phyloP scores from a whole-genome alignment of 2,797 vertebrate species.

The Tarsius wallacei region DNA sequence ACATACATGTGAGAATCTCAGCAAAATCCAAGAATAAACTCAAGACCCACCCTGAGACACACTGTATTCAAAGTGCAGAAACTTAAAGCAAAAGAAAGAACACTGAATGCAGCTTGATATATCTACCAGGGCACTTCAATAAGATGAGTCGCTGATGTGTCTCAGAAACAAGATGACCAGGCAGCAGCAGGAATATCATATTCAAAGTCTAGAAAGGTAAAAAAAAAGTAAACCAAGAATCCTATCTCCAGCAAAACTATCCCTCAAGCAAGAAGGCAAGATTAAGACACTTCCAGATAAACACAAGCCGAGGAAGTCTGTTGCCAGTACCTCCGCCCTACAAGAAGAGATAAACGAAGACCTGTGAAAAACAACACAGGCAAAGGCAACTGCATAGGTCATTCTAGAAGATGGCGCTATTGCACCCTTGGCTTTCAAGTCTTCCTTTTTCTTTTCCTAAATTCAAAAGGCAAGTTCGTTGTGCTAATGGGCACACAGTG shows the following conservation, averaged over 20 bases:
- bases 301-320: neutral
- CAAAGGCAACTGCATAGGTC: neutral
- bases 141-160: neutral
- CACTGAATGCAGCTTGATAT: neutral
- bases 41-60: neutral
- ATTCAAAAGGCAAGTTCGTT: neutral
- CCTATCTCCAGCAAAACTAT: neutral
- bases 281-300: constrained; percentile 18
- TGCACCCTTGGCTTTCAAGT: neutral
- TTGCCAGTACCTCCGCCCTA: neutral
- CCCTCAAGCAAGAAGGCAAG: neutral
- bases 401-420: neutral
- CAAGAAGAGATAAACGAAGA: neutral
- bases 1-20: neutral
- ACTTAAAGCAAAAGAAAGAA: constrained; percentile 1
- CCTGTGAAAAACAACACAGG: neutral
- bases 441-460: neutral
- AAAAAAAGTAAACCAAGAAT: neutral
- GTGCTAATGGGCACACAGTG: neutral
- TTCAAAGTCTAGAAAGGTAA: neutral
- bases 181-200: neutral
- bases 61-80: constrained; percentile 4
- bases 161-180: neutral
- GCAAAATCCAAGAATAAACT: constrained; percentile 44
- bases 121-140: neutral